Evolutionary conservation across 1,140 invertebrate species (phyloP).

Genomic region (Odontomachus brunneus): DNA sequence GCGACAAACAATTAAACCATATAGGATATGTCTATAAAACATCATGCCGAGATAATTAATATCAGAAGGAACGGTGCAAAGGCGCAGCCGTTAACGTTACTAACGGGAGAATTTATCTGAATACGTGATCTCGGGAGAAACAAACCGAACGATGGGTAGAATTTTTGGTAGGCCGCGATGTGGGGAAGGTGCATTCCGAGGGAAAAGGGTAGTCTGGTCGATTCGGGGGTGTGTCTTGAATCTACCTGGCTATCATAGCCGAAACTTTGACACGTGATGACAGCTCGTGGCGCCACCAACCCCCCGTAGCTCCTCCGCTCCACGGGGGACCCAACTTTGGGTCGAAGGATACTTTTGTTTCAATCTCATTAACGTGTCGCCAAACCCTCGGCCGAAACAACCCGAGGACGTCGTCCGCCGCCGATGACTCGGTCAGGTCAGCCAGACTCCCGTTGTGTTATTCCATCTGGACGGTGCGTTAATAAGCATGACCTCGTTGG

Average conservation of each 20-base stretch:
- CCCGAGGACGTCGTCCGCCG: slow-evolving; percentile 58
- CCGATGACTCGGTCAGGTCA: slow-evolving; percentile 51
- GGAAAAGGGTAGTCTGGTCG: slow-evolving; percentile 46
- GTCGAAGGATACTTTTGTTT: slow-evolving; percentile 83
- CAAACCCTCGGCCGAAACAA: slow-evolving; percentile 75
- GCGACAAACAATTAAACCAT: not conserved
- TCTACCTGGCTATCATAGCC: slow-evolving; percentile 80
- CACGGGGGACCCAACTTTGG: slow-evolving; percentile 73
- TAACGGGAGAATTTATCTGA: slow-evolving; percentile 70
- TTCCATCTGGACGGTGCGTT: slow-evolving; percentile 32
- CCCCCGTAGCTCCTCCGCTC: slow-evolving; percentile 81
- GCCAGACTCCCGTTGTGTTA: slow-evolving; percentile 33
- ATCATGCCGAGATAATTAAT: too few species aligned
- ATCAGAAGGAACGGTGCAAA: not conserved
- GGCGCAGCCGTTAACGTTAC: slow-evolving; percentile 16
- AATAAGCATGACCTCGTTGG: slow-evolving; percentile 36
- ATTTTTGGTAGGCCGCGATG: slow-evolving; percentile 24
- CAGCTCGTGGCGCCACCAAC: slow-evolving; percentile 85
- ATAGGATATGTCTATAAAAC: not conserved
- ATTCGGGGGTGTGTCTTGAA: not conserved
- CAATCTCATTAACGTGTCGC: slow-evolving; percentile 84
- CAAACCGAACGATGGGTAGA: slow-evolving; percentile 2
- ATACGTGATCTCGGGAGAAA: slow-evolving; percentile 56
- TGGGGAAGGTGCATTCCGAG: not conserved
- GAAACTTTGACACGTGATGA: slow-evolving; percentile 83